These are phyloP conservation scores for Diaprepes abbreviatus DNA, from an alignment of 2,888 invertebrate species.

Conservation along the genomic window DNA sequence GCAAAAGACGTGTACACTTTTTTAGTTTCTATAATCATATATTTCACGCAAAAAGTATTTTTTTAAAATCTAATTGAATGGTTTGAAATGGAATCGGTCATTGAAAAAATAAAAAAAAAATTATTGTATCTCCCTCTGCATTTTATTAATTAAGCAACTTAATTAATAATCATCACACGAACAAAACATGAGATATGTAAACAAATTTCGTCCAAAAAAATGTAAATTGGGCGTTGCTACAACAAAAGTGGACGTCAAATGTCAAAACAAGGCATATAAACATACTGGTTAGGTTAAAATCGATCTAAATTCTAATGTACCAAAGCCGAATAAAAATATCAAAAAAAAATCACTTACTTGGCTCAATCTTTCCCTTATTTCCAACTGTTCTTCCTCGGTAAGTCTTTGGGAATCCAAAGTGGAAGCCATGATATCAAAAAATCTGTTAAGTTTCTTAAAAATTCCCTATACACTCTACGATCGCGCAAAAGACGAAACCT, in stretches of 20 bases:
- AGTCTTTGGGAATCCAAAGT: constrained; percentile 68
- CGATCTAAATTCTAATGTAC: constrained; percentile 32
- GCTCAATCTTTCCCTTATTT: constrained; percentile 83
- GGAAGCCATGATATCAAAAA: constrained; percentile 54
- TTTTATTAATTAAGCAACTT: too few species aligned
- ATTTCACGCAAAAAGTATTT: too few species aligned
- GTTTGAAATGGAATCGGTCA: too few species aligned
- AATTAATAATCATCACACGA: neutral
- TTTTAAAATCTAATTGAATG: too few species aligned
- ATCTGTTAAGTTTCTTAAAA: constrained; percentile 15
- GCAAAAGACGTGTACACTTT: too few species aligned
- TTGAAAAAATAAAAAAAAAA: too few species aligned
- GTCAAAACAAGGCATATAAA: constrained; percentile 50
- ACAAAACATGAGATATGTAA: neutral
- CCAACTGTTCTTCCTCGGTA: constrained; percentile 79
- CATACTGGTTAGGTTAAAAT: constrained; percentile 48
- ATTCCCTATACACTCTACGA: constrained; percentile 14
- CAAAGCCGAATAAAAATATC: neutral
- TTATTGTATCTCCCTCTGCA: too few species aligned
- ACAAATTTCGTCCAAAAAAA: constrained; percentile 11
- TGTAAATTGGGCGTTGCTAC: constrained; percentile 54
- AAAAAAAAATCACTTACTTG: constrained; percentile 73
- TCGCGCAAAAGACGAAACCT: neutral
- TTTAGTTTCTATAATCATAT: too few species aligned
- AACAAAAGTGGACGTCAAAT: constrained; percentile 39